These are phyloP conservation scores for Acanthaster planci DNA, from an alignment of 35 echinoderm and acorn worm genomes.

Conservation along the genomic window DNA sequence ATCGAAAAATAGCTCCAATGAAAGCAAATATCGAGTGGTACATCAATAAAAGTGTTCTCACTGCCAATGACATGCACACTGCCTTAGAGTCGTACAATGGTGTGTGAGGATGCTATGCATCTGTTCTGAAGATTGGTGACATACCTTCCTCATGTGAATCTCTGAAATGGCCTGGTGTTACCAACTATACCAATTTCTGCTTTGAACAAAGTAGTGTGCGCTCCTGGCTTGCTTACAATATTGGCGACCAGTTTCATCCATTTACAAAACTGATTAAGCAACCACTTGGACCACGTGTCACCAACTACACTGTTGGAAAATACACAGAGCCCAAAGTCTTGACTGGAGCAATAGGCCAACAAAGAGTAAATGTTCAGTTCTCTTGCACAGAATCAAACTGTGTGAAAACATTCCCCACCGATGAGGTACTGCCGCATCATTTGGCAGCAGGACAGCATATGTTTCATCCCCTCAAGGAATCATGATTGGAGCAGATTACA, in stretches of 20 bases:
- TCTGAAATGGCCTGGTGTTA: constrained; percentile 1
- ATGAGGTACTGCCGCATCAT: not conserved
- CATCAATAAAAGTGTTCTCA: constrained; percentile 34
- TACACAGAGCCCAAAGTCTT: constrained; percentile 6
- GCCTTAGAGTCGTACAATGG: constrained; percentile 18
- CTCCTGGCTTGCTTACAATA: constrained; percentile 28
- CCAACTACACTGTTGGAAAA: not conserved
- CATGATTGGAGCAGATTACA: not conserved
- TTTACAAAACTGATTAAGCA: not conserved
- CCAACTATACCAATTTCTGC: no score
- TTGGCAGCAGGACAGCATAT: constrained; percentile 9
- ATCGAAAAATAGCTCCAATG: constrained; percentile 48
- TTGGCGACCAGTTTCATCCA: constrained; percentile 7
- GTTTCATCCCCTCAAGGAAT: constrained; percentile 12
- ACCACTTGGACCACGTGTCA: not conserved
- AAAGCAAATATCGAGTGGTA: constrained; percentile 30
- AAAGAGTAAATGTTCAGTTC: not conserved
- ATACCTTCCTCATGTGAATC: not conserved
- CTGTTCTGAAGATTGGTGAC: constrained; percentile 9
- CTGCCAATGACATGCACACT: constrained; percentile 34
- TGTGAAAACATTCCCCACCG: constrained; percentile 8
- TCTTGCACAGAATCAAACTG: constrained; percentile 3
- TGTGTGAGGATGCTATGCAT: constrained; percentile 11
- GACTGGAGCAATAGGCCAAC: not conserved
- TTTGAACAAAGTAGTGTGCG: constrained; percentile 1